Evolutionary conservation across 2,888 invertebrate genomes (phyloP), one percentile per base, ranked within the genome.

Genomic region (Drosophila recens): DNA sequence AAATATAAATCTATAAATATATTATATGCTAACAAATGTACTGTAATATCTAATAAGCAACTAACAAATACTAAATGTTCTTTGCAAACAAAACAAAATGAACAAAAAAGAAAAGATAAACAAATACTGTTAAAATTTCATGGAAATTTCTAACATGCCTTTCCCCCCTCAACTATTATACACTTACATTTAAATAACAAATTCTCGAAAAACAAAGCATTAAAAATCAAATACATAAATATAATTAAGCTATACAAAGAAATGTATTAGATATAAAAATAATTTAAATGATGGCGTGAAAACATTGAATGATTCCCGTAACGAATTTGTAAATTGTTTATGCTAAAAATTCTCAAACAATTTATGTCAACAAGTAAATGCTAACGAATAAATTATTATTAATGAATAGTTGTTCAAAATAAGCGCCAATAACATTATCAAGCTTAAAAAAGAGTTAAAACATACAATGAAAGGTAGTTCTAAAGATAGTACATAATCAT

Each of bases 71-170:
- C 59, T 64, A 63, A 46, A 59, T 80, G 75, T 80, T 77, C 67
- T 71, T 67, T 75, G 72, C 71, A 76, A 79, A 64, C 38, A 36
- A 27, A 46, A 38, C 27, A 9, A 45, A 27, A 27, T 36, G 36
- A 53, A 38, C 20, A 58, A 49, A 48, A 56, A 4, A n/a, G 66
- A 72, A 67, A 20, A 36, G 48, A 17, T 1, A 17, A 17, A 54
- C 27, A 27, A 30, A 34, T 52, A 54, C 56, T 65, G 68, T 71
- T 79, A 73, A 75, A 82, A 77, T 82, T 81, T 82, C 81, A 59
- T 68, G 82, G 81, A 82, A 82, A 81, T 82, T 78, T 75, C 59
- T 71, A 69, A 78, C 65, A 59, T 80, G 80, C 81, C 81, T 81
- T 81, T 75, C 51, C 51, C 63, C 53, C 15, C 46, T 20, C 38